phyloP scores from a whole-genome alignment of 2,113 vertebrate genomes.

The Nicator chloris region DNA sequence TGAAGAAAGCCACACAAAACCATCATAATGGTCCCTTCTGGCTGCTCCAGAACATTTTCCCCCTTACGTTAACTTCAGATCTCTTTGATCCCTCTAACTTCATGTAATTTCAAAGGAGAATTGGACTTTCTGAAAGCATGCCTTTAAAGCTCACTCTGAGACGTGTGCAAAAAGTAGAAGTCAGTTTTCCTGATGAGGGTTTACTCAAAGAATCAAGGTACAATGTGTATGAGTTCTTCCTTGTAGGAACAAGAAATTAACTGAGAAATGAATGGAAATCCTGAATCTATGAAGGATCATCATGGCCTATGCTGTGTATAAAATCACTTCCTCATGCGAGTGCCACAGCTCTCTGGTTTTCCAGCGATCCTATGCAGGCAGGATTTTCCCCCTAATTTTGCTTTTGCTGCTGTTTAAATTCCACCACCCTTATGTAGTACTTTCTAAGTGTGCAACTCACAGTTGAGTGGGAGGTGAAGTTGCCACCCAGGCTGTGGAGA shows the following conservation, averaged over 20 bases:
- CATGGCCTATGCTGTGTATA: neutral
- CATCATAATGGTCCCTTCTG: neutral
- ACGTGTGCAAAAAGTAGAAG: neutral
- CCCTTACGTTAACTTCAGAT: neutral
- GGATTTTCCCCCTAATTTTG: neutral
- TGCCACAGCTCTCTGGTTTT: neutral
- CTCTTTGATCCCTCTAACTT: neutral
- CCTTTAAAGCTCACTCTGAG: neutral
- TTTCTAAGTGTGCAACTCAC: neutral
- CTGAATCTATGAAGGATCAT: neutral
- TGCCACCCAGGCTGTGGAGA: accelerated
- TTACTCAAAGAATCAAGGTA: neutral
- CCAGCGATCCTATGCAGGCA: accelerated
- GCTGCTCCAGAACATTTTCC: neutral
- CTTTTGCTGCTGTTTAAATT: neutral
- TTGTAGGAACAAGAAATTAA: neutral
- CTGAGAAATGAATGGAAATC: neutral
- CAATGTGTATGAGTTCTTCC: neutral
- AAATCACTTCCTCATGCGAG: neutral
- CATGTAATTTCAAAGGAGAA: neutral
- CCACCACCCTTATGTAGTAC: too few species aligned
- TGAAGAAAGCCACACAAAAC: neutral
- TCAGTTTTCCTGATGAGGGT: neutral
- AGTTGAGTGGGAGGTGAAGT: neutral
- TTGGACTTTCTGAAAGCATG: neutral